Evolutionary conservation across 2,888 invertebrate species (phyloP), one percentile per base, ranked within the genome.

Genomic region (Mayetiola destructor): DNA sequence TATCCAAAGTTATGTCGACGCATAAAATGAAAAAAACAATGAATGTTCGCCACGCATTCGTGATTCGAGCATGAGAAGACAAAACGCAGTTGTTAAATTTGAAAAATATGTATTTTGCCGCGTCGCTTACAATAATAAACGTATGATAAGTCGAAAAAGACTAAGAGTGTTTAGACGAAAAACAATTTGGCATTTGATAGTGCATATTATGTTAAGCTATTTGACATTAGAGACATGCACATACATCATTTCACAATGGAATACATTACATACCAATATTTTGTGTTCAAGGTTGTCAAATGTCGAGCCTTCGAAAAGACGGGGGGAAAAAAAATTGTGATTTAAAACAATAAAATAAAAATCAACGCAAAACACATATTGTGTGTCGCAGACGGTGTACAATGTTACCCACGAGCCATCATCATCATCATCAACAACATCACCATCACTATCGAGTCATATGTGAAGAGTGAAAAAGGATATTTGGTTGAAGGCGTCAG

Each of bases 401-500:
- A 48, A n/a, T n/a, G n/a, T n/a, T n/a, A n/a, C n/a, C n/a, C n/a
- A n/a, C n/a, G n/a, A n/a, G 48, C 27, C 48, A 48, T 48, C 48
- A 48, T 48, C 40, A 40, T 40, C 40, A 40, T 21, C 48, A 48
- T 23, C 42, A 42, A 42, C n/a, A n/a, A n/a, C n/a, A n/a, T n/a
- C n/a, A n/a, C n/a, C n/a, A 14, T 18, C 39, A 18, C 14, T 16
- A 36, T 16, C 36, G 36, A 36, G 36, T 36, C 36, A 5, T 36
- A 16, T 40, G 40, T 40, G 40, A n/a, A n/a, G n/a, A n/a, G n/a
- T n/a, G n/a, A n/a, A n/a, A n/a, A n/a, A n/a, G n/a, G n/a, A n/a
- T 27, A 16, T n/a, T 27, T 48, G 21, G 36, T n/a, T 36, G 36
- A 3, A 14, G 48, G 27, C 16, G 27, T 48, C n/a, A 27, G 2